phyloP scores from a whole-genome alignment of 2,113 vertebrate species.

The Apteryx mantelli region DNA sequence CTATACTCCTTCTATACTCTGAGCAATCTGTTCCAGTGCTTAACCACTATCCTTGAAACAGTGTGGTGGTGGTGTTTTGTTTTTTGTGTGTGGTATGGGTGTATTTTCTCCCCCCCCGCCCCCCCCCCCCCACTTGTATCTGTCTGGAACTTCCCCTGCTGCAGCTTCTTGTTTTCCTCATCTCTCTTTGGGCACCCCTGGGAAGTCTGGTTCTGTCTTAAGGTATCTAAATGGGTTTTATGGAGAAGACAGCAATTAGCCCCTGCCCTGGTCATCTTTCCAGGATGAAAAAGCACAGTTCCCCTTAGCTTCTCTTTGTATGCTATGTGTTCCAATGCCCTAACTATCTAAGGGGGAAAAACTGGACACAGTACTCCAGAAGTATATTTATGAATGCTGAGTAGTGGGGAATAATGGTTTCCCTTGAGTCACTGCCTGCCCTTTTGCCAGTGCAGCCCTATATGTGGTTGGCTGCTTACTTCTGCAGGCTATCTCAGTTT shows the following conservation, averaged over 20 bases:
- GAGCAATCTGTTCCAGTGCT: fast-evolving
- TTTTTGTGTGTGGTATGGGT: too few species aligned
- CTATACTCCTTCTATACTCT: fast-evolving
- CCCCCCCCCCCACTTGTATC: not conserved
- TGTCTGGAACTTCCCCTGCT: not conserved
- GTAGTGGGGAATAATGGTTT: not conserved
- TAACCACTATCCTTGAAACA: not conserved
- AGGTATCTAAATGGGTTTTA: not conserved
- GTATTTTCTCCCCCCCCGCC: too few species aligned
- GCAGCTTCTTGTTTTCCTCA: not conserved
- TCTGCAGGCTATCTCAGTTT: not conserved
- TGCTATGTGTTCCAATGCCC: not conserved
- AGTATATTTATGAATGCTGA: not conserved
- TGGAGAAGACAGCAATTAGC: not conserved
- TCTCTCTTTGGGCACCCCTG: not conserved
- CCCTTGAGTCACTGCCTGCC: not conserved
- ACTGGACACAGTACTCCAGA: fast-evolving
- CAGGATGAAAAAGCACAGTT: not conserved
- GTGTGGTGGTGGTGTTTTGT: not conserved
- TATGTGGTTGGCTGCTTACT: not conserved
- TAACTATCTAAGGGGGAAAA: not conserved
- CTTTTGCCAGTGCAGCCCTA: not conserved
- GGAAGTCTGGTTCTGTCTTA: not conserved
- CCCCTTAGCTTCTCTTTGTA: not conserved
- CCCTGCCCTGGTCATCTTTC: fast-evolving